These are phyloP conservation scores for Oreonectes daqikongensis DNA, from an alignment of 2,797 vertebrate genomes.

Conservation along the genomic window DNA sequence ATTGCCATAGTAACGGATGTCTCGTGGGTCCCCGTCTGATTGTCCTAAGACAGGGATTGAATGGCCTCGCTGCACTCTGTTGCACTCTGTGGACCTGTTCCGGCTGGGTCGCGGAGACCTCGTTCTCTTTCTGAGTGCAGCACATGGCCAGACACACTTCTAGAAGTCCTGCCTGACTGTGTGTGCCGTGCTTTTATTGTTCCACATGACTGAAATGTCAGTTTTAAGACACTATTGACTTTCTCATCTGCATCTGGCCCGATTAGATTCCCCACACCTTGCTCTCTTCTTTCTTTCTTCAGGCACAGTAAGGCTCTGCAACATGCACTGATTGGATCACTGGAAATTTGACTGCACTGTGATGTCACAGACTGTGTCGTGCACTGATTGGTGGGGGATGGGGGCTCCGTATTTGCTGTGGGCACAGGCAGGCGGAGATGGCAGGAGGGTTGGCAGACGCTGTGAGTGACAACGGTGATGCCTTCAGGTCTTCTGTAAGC, in stretches of 20 bases:
- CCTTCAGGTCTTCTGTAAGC: conserved; percentile 66
- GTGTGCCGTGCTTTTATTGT: background rate
- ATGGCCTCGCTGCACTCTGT: conserved; percentile 35
- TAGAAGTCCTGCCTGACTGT: conserved; percentile 4
- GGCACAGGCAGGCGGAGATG: conserved; percentile 59
- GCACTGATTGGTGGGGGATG: conserved; percentile 68
- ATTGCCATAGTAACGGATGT: conserved; percentile 62
- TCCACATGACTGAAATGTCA: background rate
- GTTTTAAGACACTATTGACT: background rate
- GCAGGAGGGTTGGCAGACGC: conserved; percentile 71
- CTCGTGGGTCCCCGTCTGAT: conserved; percentile 51
- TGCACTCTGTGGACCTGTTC: conserved; percentile 40
- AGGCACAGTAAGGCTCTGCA: conserved; percentile 68
- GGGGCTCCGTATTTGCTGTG: conserved; percentile 45
- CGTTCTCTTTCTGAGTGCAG: conserved; percentile 6
- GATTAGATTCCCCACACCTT: conserved; percentile 54
- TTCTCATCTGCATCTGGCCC: conserved; percentile 18
- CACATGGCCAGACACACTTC: conserved; percentile 12
- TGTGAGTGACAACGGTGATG: conserved; percentile 67
- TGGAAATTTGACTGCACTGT: conserved; percentile 76
- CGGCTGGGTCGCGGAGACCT: conserved; percentile 20
- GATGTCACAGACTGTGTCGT: conserved; percentile 69
- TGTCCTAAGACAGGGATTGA: conserved; percentile 53
- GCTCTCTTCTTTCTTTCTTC: conserved; percentile 42
- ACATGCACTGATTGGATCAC: conserved; percentile 74